Conservation (phyloP, 2,888 invertebrate genomes). For the Thumatha senex region DNA sequence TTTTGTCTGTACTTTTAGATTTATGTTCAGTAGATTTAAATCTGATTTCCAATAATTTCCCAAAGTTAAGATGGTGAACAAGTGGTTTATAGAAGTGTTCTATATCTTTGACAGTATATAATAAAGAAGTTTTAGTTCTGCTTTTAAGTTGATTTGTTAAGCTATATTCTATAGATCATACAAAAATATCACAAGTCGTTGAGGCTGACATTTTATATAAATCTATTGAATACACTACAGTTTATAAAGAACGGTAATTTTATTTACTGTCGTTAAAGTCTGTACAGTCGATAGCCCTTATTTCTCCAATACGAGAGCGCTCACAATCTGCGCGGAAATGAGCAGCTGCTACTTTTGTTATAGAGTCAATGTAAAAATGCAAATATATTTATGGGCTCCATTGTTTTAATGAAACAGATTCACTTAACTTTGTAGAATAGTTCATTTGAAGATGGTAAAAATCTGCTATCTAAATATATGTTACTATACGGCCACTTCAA, state of each 20-base stretch:
- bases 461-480: too few relatives aligned
- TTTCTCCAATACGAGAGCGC: conserved; percentile 14
- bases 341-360: conserved; percentile 30
- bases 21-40: neutral
- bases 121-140: too few relatives aligned
- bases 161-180: too few relatives aligned
- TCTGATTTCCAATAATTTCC: too few relatives aligned
- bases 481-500: too few relatives aligned
- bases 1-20: neutral
- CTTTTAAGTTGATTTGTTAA: too few relatives aligned
- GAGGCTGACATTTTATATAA: too few relatives aligned
- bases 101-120: too few relatives aligned
- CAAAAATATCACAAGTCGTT: too few relatives aligned
- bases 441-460: too few relatives aligned
- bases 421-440: neutral
- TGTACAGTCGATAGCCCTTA: conserved; percentile 17
- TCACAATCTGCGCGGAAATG: conserved; percentile 31
- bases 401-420: conserved; percentile 2
- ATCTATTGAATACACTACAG: neutral
- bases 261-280: conserved; percentile 7
- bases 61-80: too few relatives aligned
- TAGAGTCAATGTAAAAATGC: conserved; percentile 24
- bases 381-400: conserved; percentile 21
- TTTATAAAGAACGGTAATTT: neutral
- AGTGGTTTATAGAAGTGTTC: too few relatives aligned